Evolutionary conservation across 1,140 invertebrate genomes (phyloP), one percentile per base, ranked within the genome.

Genomic region (Charaxes varanes): DNA sequence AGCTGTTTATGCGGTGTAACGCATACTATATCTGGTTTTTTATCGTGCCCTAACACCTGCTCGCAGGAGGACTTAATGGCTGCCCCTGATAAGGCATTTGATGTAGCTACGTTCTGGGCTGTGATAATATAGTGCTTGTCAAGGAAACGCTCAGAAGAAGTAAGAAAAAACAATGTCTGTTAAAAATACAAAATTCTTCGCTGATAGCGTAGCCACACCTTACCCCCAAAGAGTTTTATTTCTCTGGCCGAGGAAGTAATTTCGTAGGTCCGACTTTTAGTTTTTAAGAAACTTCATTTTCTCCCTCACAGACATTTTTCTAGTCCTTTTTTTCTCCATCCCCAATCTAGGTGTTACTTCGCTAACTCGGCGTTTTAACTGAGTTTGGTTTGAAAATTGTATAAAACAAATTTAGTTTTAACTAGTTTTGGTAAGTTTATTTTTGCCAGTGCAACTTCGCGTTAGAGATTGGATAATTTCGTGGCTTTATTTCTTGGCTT

Each of bases 201-300:
- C 62, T 48, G n/a, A 0, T 13, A 63, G 8, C 57, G 28, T 0
- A 19, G 24, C 68, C 61, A 15, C 57, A 38, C 61, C 50, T 44
- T 45, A 40, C 30, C 46, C 67, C 71, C 70, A 78, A 78, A 81
- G 72, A 82, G 70, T 82, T 77, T 77, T 81, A 79, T 82, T 76
- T 66, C 74, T 62, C 47, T 71, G 78, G 77, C 74, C 70, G 68
- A 66, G 68, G 73, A 82, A 82, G 74, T 76, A 82, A 82, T 82
- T 82, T 79, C 61, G 77, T 76, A 76, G 77, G 74, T 79, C 74
- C 66, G 70, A 77, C 74, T 81, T 72, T 76, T 81, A 77, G 64
- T 78, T 80, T 80, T 77, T 76, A 77, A 79, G 69, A 79, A 82
- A 79, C 58, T 79, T 70, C 66, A 73, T 79, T 82, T 73, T 55